Base-by-base conservation (phyloP, 2,113 vertebrate species). In the Rynchops niger region DNA sequence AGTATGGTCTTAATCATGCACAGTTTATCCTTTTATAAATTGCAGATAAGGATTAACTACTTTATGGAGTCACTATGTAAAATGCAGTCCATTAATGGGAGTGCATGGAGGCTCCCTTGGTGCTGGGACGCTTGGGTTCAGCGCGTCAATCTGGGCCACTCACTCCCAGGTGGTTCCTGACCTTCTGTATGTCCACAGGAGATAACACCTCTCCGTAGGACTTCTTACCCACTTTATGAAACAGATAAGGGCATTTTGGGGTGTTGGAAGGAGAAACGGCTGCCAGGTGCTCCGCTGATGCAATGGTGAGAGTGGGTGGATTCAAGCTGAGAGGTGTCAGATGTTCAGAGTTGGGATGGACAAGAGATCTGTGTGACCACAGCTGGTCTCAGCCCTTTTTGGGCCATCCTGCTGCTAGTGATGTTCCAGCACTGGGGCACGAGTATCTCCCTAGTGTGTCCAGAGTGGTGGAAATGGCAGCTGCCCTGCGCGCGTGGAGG, bases 41-140 rank as follows among this genome's bases (percentile, higher is more conserved):
- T 66, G 53, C 67, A 88, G 93, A 94, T 93, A 95, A 95, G 72
- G 73, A 74, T 92, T 90, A 81, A 93, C 76, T 81, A 13, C 63
- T 95, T 92, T 86, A 90, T 73, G 78, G 87, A 85, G 61, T 77
- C 70, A 15, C 34, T 11, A 82, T 67, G 69, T 77, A 32, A 87
- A 88, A 56, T 9, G 38, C 4, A 83, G 88, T 20, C 45, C 32
- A 43, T 67, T 77, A 83, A 47, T 1, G 59, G 74, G 53, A 50
- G 82, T 1, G 15, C 52, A 6, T 9, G 3, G n/a, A 86, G 66
- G 17, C 27, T 53, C 49, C 49, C 32, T 29, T 0, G 6, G 62
- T 55, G 73, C 55, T 34, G 36, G 65, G 34, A 55, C 59, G 20
- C 27, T 49, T 58, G 92, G 62, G 14, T 40, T 92, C 42, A 30